Base-by-base conservation (phyloP, 2,888 invertebrate genomes). In the Diarsia rubi region DNA sequence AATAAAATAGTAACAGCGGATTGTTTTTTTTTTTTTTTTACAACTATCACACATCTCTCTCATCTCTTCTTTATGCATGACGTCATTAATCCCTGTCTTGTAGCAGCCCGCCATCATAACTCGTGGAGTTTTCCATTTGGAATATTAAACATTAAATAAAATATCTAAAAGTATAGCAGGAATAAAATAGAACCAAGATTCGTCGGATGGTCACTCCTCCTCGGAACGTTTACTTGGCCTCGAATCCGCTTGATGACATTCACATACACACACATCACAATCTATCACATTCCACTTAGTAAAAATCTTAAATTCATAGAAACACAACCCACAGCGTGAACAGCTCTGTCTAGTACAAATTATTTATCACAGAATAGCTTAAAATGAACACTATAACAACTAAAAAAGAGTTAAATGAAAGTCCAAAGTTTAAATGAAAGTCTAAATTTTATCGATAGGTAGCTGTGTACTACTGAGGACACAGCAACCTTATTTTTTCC, bases 81-180 rank as follows among this genome's bases (percentile, higher is more conserved):
- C 44, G 21, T 68, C 14, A 45, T 27, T 60, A 60, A 60, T 75
- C 64, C 64, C 45, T 12, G 37, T 44, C 21, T 54, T 19, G 37
- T 42, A 3, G 0, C 64, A n/a, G 31, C 49, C 47, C 24, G 24
- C 16, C 16, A 44, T 16, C 6, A 45, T 54, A 37, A 11, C 11
- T 52, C 54, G 63, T n/a, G 19, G 27, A 44, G 62, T n/a, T n/a
- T 27, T 49, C 21, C 24, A 54, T 37, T 74, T 54, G 3, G 16
- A 19, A 52, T 16, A 64, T 37, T 37, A 37, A 37, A 37, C 37
- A 37, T 37, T n/a, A 49, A n/a, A 24, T 54, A 54, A 27, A 57
- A 57, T 27, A 57, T 27, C 8, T 9, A 27, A 8, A 27, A 16
- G 57, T 16, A 16, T 16, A 57, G 3, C 57, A 57, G 57, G 16